Conservation (phyloP, 1,140 invertebrate species). For the Bacillus rossius region DNA sequence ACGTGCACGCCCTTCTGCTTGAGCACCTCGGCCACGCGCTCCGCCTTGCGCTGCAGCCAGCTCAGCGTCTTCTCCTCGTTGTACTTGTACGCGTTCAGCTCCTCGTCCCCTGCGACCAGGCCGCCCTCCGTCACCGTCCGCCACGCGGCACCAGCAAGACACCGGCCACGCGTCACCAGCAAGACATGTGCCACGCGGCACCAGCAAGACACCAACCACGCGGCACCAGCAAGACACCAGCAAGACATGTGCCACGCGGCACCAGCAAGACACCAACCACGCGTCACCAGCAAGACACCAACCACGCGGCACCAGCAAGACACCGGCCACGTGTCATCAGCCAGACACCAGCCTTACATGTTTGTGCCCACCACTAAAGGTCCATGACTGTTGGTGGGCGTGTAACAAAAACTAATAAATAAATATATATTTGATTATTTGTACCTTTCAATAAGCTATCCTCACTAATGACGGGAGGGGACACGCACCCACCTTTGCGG, state of each 20-base stretch:
- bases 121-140: too few species aligned
- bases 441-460: too few species aligned
- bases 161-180: too few species aligned
- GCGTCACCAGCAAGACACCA: neutral
- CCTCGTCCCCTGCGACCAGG: conserved; percentile 46
- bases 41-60: conserved; percentile 65
- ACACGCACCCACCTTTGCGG: conserved; percentile 47
- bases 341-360: neutral
- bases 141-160: too few species aligned
- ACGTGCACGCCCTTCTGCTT: conserved; percentile 65
- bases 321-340: neutral
- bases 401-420: too few species aligned
- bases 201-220: neutral
- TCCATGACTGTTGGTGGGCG: too few species aligned
- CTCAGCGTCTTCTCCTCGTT: conserved; percentile 66
- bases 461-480: too few species aligned
- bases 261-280: neutral
- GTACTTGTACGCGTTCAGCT: conserved; percentile 68
- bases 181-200: too few species aligned
- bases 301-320: neutral
- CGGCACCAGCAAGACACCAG: neutral
- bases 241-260: neutral
- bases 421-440: neutral
- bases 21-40: conserved; percentile 53
- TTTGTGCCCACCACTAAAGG: neutral